phyloP scores from a whole-genome alignment of 2,797 vertebrate genomes.

The Capromys pilorides region DNA sequence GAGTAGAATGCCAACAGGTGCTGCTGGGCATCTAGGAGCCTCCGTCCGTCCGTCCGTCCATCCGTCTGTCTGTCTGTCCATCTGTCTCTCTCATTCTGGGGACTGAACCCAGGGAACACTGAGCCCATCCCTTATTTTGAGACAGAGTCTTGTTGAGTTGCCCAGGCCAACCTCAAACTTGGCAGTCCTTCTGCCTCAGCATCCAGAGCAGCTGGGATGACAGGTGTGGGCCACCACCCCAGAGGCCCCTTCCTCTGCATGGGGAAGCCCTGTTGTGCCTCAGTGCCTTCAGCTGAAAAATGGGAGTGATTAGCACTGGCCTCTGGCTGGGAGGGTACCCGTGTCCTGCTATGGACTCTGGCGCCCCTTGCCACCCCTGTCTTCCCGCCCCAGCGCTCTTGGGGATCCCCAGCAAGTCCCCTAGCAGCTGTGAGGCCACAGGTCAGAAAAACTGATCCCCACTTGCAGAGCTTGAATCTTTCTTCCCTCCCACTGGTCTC shows the following conservation, averaged over 20 bases:
- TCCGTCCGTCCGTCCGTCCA: too few relatives aligned
- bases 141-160: not conserved
- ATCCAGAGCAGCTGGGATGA: not conserved
- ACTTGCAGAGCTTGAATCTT: slow-evolving; percentile 50
- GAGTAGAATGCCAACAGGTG: not conserved
- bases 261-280: not conserved
- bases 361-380: not conserved
- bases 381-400: not conserved
- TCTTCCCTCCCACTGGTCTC: slow-evolving; percentile 37
- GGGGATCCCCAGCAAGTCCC: too few relatives aligned
- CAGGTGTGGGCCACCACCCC: not conserved
- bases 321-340: not conserved
- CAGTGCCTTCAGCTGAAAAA: not conserved
- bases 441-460: slow-evolving; percentile 13
- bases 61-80: too few relatives aligned
- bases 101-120: not conserved
- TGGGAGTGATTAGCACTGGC: not conserved
- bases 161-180: not conserved
- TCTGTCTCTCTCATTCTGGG: not conserved
- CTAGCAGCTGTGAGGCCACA: not conserved
- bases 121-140: not conserved
- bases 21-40: not conserved
- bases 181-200: not conserved
- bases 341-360: not conserved
- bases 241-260: not conserved